Evolutionary conservation across 1,140 invertebrate species (phyloP).

Genomic region (Drosophila dunni): DNA sequence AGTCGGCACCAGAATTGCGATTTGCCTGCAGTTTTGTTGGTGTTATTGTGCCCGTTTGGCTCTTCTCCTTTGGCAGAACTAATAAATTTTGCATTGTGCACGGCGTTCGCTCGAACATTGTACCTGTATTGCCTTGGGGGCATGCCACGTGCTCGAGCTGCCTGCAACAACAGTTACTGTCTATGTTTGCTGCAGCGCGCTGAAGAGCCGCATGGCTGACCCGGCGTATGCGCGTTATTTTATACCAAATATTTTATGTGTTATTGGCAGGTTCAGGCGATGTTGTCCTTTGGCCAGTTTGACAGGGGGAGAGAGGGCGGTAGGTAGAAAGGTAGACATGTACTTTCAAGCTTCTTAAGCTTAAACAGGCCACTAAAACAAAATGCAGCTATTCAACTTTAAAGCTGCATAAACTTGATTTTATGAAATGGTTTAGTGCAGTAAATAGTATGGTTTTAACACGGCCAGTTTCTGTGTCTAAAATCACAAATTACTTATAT

Average conservation of each 20-base stretch:
- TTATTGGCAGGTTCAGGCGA: slow-evolving; percentile 43
- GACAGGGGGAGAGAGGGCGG: background rate
- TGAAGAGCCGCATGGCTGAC: slow-evolving; percentile 10
- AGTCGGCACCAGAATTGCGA: slow-evolving; percentile 26
- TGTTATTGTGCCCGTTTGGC: slow-evolving; percentile 12
- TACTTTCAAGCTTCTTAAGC: slow-evolving; percentile 8
- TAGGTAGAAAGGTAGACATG: background rate
- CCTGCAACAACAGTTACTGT: slow-evolving; percentile 14
- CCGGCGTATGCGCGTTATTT: slow-evolving; percentile 57
- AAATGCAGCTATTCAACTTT: slow-evolving; percentile 3
- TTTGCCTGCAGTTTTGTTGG: slow-evolving; percentile 55
- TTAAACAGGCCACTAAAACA: slow-evolving; percentile 1
- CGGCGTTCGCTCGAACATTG: slow-evolving; percentile 35
- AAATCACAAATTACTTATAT: no score
- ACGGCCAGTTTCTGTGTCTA: background rate
- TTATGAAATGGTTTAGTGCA: background rate
- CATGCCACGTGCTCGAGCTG: slow-evolving; percentile 41
- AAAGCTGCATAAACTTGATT: background rate
- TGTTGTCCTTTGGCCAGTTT: slow-evolving; percentile 1
- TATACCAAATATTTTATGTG: slow-evolving; percentile 60
- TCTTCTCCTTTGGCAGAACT: slow-evolving; percentile 55
- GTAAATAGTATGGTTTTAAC: slow-evolving; percentile 1
- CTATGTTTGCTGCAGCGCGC: slow-evolving; percentile 8
- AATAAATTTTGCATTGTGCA: slow-evolving; percentile 68
- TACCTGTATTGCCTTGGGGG: slow-evolving; percentile 40